These are phyloP conservation scores for Mystacornis crossleyi DNA, from an alignment of 2,113 vertebrate species.

Conservation along the genomic window DNA sequence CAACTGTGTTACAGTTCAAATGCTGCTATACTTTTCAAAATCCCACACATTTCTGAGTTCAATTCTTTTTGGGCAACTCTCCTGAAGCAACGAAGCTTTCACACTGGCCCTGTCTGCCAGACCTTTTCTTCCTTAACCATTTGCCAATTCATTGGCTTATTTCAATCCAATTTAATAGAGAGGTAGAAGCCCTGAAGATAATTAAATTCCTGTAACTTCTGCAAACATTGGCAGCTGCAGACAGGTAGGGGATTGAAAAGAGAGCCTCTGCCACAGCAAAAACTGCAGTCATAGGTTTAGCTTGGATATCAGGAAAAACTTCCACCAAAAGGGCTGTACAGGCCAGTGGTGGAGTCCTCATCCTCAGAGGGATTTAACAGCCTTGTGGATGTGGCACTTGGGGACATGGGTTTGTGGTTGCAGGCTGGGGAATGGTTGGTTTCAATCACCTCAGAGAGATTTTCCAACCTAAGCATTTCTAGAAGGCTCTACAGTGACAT, in stretches of 20 bases:
- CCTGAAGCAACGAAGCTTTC: neutral
- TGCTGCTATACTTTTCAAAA: neutral
- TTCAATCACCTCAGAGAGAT: neutral
- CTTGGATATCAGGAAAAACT: neutral
- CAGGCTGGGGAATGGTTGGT: neutral
- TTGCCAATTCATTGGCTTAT: neutral
- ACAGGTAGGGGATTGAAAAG: neutral
- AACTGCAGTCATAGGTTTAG: neutral
- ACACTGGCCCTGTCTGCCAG: neutral
- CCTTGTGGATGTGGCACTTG: fast-evolving
- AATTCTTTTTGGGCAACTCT: neutral
- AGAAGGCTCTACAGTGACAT: neutral
- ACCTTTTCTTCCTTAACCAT: neutral
- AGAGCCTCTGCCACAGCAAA: neutral
- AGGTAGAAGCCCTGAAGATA: neutral
- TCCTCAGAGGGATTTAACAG: neutral
- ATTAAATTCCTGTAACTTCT: constrained; percentile 10
- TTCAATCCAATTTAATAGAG: neutral
- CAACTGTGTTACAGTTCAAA: neutral
- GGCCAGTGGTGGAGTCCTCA: neutral
- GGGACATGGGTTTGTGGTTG: neutral
- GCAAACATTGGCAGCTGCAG: neutral
- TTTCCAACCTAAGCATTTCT: neutral
- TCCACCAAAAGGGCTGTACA: neutral
- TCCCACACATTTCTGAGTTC: neutral